These are phyloP conservation scores for Manacus vitellinus DNA, from an alignment of 2,113 vertebrate genomes.

Conservation along the genomic window DNA sequence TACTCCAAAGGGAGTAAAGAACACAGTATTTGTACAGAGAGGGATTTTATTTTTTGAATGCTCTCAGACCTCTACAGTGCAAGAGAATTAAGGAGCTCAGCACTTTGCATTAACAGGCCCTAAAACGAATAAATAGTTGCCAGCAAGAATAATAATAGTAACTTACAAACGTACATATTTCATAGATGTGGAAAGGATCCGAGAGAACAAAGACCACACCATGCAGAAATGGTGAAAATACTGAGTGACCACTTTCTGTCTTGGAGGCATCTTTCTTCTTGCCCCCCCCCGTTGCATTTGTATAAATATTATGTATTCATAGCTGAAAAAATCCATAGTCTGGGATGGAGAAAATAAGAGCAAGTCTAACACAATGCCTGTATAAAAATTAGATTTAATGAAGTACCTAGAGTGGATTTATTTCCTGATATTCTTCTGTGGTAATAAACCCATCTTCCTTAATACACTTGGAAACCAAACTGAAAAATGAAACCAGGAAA, in stretches of 20 bases:
- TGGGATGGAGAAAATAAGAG: background rate
- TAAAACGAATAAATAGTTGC: background rate
- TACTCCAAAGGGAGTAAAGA: background rate
- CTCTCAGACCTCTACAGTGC: background rate
- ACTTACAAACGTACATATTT: background rate
- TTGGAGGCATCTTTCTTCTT: background rate
- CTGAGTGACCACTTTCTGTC: background rate
- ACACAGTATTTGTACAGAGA: background rate
- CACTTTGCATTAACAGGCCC: background rate
- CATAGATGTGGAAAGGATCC: background rate
- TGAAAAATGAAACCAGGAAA: background rate
- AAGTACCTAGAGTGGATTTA: background rate
- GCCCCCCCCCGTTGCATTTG: background rate
- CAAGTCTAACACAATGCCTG: background rate
- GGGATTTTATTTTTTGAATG: background rate
- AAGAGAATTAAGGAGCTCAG: background rate
- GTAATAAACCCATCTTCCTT: background rate
- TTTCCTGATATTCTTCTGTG: background rate
- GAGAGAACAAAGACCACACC: background rate
- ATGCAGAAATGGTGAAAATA: background rate
- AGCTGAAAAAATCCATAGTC: background rate
- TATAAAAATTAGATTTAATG: constrained; percentile 14
- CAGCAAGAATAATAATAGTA: background rate
- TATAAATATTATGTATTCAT: background rate
- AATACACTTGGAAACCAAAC: background rate